Evolutionary conservation across 1,140 invertebrate genomes (phyloP), one percentile per base, ranked within the genome.

Genomic region (Rhagoletis zephyria): DNA sequence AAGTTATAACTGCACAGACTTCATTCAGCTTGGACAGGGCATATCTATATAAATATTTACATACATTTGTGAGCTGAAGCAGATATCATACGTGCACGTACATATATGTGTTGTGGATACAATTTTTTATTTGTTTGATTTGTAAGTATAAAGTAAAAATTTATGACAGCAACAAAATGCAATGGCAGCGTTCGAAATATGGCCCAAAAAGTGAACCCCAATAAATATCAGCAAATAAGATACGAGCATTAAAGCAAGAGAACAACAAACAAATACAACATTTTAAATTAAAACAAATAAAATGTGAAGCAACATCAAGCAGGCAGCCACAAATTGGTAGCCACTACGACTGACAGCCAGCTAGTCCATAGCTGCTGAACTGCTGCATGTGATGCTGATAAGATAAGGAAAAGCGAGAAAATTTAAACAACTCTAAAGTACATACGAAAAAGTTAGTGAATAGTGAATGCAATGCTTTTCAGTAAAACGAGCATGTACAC

Each of bases 151-250:
- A 59, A 60, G 2, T n/a, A 85, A 6, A 81, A 81, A 81, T 81
- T 81, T 81, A 81, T 51, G n/a, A 63, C 30, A 85, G 14, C 30
- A n/a, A 19, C 30, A 85, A 85, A 14, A 19, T n/a, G 30, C 81
- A 3, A 9, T 42, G 40, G 16, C 59, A 63, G 19, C 30, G 4
- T 9, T 85, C 60, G 51, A 61, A 30, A 61, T 7, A 4, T 85
- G 14, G 59, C 56, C 85, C 56, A 85, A 40, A 40, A 85, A 85
- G 9, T 63, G 56, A 85, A 61, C 60, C 30, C 19, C n/a, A 85
- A 63, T n/a, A 45, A 85, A 81, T 56, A 19, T 56, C 2, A 56
- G 48, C n/a, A 81, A 81, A 81, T 81, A 81, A 81, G 74, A 81
- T 81, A 30, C 30, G 30, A 30, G 30, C 30, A 81, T 9, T 4